Base-by-base conservation (phyloP, 1,140 invertebrate species). In the Hetaerina americana region DNA sequence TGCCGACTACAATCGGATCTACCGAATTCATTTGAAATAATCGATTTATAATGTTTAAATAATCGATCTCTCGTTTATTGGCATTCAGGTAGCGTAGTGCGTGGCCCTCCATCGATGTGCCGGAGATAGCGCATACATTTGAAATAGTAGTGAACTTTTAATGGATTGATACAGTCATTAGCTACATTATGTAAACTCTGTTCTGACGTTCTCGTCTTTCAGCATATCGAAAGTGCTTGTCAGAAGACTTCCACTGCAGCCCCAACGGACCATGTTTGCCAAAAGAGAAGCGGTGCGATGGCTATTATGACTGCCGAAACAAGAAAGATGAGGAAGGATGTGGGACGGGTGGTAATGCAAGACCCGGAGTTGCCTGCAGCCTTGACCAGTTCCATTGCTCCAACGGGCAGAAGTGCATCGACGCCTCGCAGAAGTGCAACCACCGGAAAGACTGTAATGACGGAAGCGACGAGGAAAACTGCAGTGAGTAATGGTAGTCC, bases 331-430 rank as follows among this genome's bases (percentile, higher is more conserved):
- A 97, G 79, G 87, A 91, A 68, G 87, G 87, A 69, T 96, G 94
- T 79, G 95, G 97, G 79, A 87, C 91, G 67, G 87, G 87, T 69
- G 96, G 94, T 79, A 77, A 76, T 28, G 68, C 80, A 22, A 80
- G 83, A 3, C 77, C 79, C 68, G 88, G 85, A n/a, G 79, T 87
- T 5, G 84, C 89, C 25, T 96, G 94, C 77, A 85, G 88, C 66
- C 83, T 95, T 73, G 93, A 95, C 81, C 93, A 96, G 84, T 96
- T 95, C 83, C 86, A 92, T 29, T 97, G 95, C 81, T 88, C 88
- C 73, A 87, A 90, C 75, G 91, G 90, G 15, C 86, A 89, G 75
- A 89, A 89, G 74, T 97, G 95, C 81, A 88, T 96, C 71, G 92
- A 95, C 75, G 85, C 87, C 40, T 82, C 84, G 49, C 85, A 87